phyloP scores from a whole-genome alignment of 2,797 vertebrate genomes.

The Buphagus erythrorhynchus region DNA sequence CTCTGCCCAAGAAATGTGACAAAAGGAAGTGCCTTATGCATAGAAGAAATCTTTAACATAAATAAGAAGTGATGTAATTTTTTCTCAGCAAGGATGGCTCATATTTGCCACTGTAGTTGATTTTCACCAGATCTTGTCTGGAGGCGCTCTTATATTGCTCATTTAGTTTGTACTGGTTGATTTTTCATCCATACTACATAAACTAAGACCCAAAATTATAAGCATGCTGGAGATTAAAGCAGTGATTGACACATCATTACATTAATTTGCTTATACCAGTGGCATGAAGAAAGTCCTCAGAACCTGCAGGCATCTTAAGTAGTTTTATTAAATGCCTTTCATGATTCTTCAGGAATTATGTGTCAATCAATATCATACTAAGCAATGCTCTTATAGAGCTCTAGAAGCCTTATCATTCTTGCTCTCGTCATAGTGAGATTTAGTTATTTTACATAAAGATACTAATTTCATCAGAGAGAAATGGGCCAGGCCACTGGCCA shows the following conservation, averaged over 20 bases:
- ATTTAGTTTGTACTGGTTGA: not conserved
- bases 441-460: not conserved
- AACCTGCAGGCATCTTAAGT: not conserved
- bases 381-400: not conserved
- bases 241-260: not conserved
- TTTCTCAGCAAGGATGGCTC: not conserved
- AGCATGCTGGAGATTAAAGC: not conserved
- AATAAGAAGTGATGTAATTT: not conserved
- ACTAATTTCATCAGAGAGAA: not conserved
- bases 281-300: not conserved
- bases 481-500: not conserved
- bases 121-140: not conserved
- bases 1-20: not conserved
- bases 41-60: not conserved
- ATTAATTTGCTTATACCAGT: slow-evolving; percentile 40
- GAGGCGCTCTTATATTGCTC: not conserved
- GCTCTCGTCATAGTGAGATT: not conserved
- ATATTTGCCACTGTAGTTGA: not conserved
- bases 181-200: not conserved
- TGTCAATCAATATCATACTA: not conserved
- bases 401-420: not conserved
- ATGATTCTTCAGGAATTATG: slow-evolving; percentile 27
- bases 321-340: slow-evolving; percentile 40
- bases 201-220: not conserved
- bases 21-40: not conserved